Conservation (phyloP, 2,888 invertebrate genomes). For the Eilema caniola region DNA sequence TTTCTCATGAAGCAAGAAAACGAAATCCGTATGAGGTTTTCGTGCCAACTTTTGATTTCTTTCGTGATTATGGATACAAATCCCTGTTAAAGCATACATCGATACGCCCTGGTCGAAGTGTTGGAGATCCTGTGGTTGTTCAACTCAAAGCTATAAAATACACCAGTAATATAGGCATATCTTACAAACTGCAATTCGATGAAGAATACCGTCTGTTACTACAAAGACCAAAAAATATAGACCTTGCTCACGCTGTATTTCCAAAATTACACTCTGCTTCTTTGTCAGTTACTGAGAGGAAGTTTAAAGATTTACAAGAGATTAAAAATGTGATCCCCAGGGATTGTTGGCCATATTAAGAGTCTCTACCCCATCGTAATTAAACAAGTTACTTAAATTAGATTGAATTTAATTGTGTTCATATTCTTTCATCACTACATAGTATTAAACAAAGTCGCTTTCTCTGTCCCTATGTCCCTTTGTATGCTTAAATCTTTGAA, state of each 20-base stretch:
- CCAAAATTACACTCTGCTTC: constrained; percentile 22
- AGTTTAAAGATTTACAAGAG: constrained; percentile 22
- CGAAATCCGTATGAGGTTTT: constrained; percentile 15
- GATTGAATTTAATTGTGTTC: no score
- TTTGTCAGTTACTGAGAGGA: constrained; percentile 20
- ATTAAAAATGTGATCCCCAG: constrained; percentile 23
- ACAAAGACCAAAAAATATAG: constrained; percentile 21
- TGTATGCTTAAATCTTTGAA: no score
- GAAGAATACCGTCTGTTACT: constrained; percentile 20
- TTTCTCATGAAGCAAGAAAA: constrained; percentile 16
- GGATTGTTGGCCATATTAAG: constrained; percentile 22
- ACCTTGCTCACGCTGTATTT: constrained; percentile 19
- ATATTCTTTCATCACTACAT: no score
- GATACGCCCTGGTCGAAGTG: constrained; percentile 19
- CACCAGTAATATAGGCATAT: constrained; percentile 17
- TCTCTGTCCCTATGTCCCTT: no score
- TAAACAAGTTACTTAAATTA: background rate
- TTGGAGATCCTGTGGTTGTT: constrained; percentile 21
- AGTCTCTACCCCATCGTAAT: constrained; percentile 22
- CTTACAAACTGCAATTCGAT: constrained; percentile 21
- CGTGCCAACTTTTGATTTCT: constrained; percentile 21
- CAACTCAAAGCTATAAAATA: constrained; percentile 20
- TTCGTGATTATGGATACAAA: constrained; percentile 22
- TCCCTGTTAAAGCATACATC: constrained; percentile 18
- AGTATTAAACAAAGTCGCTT: no score